Evolutionary conservation across 2,888 invertebrate genomes (phyloP).

Genomic region (Acrocyrtus sp.): DNA sequence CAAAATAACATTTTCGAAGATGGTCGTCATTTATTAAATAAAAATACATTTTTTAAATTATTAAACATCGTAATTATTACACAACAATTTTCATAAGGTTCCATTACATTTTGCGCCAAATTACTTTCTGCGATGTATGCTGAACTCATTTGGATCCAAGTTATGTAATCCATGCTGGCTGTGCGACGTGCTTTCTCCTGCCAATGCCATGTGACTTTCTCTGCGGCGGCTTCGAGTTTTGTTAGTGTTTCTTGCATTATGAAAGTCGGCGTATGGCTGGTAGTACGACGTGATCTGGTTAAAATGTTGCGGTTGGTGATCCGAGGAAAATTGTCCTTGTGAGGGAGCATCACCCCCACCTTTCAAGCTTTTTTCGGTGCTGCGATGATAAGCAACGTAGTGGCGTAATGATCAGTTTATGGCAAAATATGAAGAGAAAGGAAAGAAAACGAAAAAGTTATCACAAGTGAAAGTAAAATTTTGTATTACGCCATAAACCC

Average conservation of each 20-base stretch:
- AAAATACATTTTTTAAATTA: not conserved
- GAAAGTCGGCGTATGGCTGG: constrained; percentile 19
- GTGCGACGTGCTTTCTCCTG: not conserved
- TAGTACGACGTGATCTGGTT: no score
- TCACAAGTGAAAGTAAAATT: not conserved
- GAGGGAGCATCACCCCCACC: constrained; percentile 34
- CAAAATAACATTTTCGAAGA: not conserved
- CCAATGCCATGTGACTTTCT: no score
- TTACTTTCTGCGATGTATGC: constrained; percentile 28
- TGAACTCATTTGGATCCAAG: constrained; percentile 25
- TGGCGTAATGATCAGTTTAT: not conserved
- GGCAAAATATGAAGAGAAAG: not conserved
- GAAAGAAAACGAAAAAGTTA: not conserved
- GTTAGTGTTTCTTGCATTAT: constrained; percentile 26
- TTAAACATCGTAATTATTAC: no score
- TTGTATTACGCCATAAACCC: constrained; percentile 25
- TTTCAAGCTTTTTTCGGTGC: not conserved
- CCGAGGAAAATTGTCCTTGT: no score
- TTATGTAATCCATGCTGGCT: not conserved
- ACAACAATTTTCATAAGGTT: no score
- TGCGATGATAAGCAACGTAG: not conserved
- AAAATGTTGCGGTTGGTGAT: no score
- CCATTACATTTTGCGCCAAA: no score
- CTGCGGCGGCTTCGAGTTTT: no score
- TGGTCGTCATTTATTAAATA: not conserved